Evolutionary conservation across 1,140 invertebrate genomes (phyloP).

Genomic region (Stegodyphus dumicola): DNA sequence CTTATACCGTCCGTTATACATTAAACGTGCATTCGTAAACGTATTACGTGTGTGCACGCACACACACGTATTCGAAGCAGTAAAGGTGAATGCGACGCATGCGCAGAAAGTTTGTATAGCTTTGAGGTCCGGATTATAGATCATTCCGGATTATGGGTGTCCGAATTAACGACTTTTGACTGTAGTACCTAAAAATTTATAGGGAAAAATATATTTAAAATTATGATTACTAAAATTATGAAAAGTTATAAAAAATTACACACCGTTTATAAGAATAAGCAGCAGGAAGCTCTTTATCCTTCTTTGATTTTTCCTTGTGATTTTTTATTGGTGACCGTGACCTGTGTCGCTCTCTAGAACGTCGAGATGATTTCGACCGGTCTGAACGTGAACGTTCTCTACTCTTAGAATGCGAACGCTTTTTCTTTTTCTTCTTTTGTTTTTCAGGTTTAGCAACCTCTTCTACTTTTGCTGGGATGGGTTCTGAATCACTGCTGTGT

Average conservation of each 20-base stretch:
- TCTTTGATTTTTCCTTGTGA: constrained; percentile 13
- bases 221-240: not conserved
- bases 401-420: constrained; percentile 15
- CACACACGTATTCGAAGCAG: too few species aligned
- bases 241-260: not conserved
- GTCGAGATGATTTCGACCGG: constrained; percentile 14
- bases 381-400: constrained; percentile 11
- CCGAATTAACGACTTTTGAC: too few species aligned
- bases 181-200: too few species aligned
- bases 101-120: too few species aligned
- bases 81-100: too few species aligned
- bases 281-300: constrained; percentile 37
- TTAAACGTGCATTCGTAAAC: too few species aligned
- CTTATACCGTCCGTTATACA: too few species aligned
- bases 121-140: too few species aligned
- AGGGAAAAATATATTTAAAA: too few species aligned
- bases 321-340: not conserved
- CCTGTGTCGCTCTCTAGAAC: not conserved
- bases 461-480: not conserved
- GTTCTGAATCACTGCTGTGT: constrained; percentile 2
- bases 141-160: too few species aligned
- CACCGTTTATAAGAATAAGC: constrained; percentile 26
- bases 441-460: constrained; percentile 1
- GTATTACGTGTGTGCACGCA: too few species aligned
- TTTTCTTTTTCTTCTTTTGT: not conserved